A percentile compares a stretch with the other conserved stretches of the same genome.
These are phyloP conservation scores for Chaetodon trifascialis DNA, from an alignment of 2,113 vertebrate genomes.

Conservation along the genomic window DNA sequence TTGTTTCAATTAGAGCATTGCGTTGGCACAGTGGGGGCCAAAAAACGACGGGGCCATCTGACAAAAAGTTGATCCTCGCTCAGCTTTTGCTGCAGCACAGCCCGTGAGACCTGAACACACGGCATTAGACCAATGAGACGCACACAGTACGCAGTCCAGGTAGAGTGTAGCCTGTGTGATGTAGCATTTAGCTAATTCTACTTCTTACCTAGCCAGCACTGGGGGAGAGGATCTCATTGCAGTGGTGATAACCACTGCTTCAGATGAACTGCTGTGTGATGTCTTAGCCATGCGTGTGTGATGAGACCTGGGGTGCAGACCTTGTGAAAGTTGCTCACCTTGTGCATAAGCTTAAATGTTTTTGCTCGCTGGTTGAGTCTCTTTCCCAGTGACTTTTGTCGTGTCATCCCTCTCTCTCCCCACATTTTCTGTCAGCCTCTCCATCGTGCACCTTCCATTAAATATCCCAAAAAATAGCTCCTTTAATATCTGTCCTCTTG, in stretches of 20 bases:
- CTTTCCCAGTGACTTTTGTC: neutral
- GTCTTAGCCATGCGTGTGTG: too few relatives aligned
- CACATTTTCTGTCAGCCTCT: neutral
- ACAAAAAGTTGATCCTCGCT: neutral
- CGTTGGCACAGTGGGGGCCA: neutral
- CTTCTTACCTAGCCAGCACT: neutral
- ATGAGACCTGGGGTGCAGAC: neutral
- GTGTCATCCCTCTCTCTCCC: neutral
- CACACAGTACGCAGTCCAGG: neutral
- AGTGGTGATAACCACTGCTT: too few relatives aligned
- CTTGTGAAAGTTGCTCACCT: neutral
- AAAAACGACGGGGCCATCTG: neutral
- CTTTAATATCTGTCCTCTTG: neutral
- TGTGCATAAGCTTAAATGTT: neutral
- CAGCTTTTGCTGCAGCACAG: neutral
- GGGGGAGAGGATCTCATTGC: neutral
- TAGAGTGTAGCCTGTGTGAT: neutral
- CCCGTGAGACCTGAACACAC: too few relatives aligned
- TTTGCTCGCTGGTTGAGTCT: neutral
- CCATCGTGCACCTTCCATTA: neutral
- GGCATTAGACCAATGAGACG: neutral
- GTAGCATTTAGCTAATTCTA: neutral
- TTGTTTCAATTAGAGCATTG: slow-evolving; percentile 17
- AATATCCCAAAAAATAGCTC: neutral
- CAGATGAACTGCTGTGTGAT: neutral